These are phyloP conservation scores for Flexamia atlantica DNA, from an alignment of 2,888 invertebrate genomes.

Conservation along the genomic window DNA sequence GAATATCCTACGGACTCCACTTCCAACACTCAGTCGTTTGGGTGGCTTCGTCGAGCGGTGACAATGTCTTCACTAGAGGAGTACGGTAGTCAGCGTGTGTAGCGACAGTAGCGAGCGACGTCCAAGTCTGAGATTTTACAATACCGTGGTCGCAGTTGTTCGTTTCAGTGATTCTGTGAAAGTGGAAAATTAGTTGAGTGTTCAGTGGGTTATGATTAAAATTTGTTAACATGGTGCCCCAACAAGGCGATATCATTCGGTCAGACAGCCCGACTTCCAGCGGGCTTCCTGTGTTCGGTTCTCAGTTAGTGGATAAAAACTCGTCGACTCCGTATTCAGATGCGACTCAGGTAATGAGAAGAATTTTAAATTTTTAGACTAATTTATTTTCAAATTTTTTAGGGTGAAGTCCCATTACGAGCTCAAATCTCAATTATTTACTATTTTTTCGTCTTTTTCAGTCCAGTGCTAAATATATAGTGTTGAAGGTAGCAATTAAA, in stretches of 20 bases:
- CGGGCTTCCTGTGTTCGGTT: conserved; percentile 89
- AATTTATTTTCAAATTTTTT: not conserved
- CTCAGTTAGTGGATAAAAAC: conserved; percentile 92
- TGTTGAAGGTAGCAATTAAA: no score
- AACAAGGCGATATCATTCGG: conserved; percentile 77
- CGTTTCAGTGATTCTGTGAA: conserved; percentile 50
- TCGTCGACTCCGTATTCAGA: conserved; percentile 98
- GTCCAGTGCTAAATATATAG: no score
- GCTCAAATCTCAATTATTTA: no score
- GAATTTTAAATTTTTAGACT: conserved; percentile 72
- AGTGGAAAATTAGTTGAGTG: conserved; percentile 61
- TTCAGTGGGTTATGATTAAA: conserved; percentile 61
- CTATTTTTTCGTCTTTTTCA: no score
- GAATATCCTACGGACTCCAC: conserved; percentile 38
- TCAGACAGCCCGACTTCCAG: conserved; percentile 79
- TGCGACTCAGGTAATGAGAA: conserved; percentile 92
- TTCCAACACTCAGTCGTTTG: conserved; percentile 39
- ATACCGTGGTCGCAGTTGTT: conserved; percentile 7
- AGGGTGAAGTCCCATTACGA: no score
- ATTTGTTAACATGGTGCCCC: conserved; percentile 81
- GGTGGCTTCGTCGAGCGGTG: conserved; percentile 39
- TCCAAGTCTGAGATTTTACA: conserved; percentile 8
- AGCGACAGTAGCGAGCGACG: no score
- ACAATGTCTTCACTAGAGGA: conserved; percentile 56
- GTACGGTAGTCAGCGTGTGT: conserved; percentile 59